phyloP scores from a whole-genome alignment of 1,140 invertebrate genomes.

The Glomeris maerens region DNA sequence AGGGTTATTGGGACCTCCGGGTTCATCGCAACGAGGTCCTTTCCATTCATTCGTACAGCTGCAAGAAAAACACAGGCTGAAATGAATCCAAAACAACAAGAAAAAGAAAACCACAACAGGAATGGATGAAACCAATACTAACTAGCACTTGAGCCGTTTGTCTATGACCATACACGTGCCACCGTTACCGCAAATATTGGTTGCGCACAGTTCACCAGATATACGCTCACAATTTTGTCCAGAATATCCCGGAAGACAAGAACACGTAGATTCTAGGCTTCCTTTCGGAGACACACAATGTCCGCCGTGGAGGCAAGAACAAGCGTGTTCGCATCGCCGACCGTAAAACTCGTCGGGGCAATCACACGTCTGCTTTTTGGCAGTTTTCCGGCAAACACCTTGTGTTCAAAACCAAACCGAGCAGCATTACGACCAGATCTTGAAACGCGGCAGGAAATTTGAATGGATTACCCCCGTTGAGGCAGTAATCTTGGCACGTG shows the following conservation, averaged over 20 bases:
- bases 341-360: slow-evolving; percentile 24
- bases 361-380: slow-evolving; percentile 18
- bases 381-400: slow-evolving; percentile 19
- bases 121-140: slow-evolving; percentile 12
- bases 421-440: background rate
- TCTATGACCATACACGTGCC: slow-evolving; percentile 30
- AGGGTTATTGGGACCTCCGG: slow-evolving; percentile 41
- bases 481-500: slow-evolving; percentile 16
- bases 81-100: background rate
- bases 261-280: slow-evolving; percentile 24
- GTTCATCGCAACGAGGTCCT: slow-evolving; percentile 35
- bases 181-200: slow-evolving; percentile 30
- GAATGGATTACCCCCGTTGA: slow-evolving; percentile 16
- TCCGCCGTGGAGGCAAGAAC: slow-evolving; percentile 37
- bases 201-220: slow-evolving; percentile 16
- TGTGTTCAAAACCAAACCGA: background rate
- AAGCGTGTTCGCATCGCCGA: slow-evolving; percentile 20
- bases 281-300: slow-evolving; percentile 17
- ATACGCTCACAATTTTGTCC: slow-evolving; percentile 40
- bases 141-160: slow-evolving; percentile 29
- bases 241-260: slow-evolving; percentile 36
- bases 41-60: slow-evolving; percentile 37
- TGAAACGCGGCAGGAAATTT: background rate
- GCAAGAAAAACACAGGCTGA: slow-evolving; percentile 4
- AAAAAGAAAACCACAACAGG: background rate